Base-by-base conservation (phyloP, 2,888 invertebrate species). In the Chirona hameri region DNA sequence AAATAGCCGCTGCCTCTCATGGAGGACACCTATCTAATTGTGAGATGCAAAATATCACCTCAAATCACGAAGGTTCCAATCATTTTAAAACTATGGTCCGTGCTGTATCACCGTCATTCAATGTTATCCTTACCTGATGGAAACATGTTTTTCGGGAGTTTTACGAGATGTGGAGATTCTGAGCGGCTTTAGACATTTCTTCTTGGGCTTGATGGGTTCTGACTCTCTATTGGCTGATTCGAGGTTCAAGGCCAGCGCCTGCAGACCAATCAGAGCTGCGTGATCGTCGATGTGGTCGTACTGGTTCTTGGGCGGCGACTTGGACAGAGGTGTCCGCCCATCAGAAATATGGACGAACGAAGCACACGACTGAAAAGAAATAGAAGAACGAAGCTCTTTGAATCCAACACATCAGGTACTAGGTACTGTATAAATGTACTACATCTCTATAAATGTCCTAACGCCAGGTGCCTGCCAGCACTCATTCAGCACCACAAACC, bases 211-310 rank as follows among this genome's bases (percentile, higher is more conserved):
- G 18, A 24, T 14, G 7, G 14, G 9, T 9, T 76, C 76, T 0
- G 76, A 76, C 9, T 12, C 24, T 24, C 76, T 39, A 21, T 80
- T 80, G 55, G 52, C 55, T 18, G 52, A 27, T n/a, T 24, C 80
- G 27, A 80, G 55, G 29, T 80, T 80, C 27, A 80, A 21, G 27
- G 80, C 15, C 18, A 80, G 52, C 27, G 80, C 80, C 55, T 80
- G 80, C 2, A 80, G 80, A 14, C 80, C 80, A 29, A 80, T 80
- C 27, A 80, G 80, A n/a, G 80, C 29, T 1, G 80, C 80, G 52
- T 29, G 80, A 12, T 80, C 80, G 3, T 80, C 80, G 1, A 39
- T n/a, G 10, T 14, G 55, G 15, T 48, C 48, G 52, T 29, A 27
- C 14, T 24, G 46, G 21, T n/a, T 9, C 48, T 48, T 79, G 52